These are phyloP conservation scores for Scalopus aquaticus DNA, from an alignment of 2,113 vertebrate genomes.

Conservation along the genomic window DNA sequence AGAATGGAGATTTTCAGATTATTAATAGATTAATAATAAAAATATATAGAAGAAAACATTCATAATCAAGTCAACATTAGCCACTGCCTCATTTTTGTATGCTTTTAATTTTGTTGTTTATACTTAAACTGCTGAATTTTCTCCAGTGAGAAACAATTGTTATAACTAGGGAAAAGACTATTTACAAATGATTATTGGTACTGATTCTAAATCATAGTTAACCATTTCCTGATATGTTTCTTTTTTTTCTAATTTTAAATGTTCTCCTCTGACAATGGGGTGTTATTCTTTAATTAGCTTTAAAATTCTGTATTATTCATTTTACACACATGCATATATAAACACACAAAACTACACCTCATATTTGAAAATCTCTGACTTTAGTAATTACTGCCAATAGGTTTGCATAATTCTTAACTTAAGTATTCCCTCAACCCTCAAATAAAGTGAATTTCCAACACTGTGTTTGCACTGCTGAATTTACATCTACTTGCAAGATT, in stretches of 20 bases:
- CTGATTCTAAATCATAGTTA: neutral
- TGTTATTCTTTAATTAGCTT: neutral
- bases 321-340: neutral
- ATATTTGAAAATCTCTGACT: slow-evolving; percentile 7
- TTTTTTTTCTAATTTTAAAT: slow-evolving; percentile 7
- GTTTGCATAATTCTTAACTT: neutral
- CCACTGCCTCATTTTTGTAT: neutral
- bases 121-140: slow-evolving; percentile 22
- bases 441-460: slow-evolving; percentile 15
- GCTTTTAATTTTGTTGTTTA: slow-evolving; percentile 39
- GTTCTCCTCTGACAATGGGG: neutral
- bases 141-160: neutral
- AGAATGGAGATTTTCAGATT: neutral
- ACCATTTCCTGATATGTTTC: neutral
- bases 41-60: neutral
- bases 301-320: neutral
- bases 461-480: neutral
- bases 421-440: neutral
- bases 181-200: neutral
- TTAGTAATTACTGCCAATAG: neutral
- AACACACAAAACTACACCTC: neutral
- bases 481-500: neutral
- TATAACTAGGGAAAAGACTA: neutral
- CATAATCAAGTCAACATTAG: neutral
- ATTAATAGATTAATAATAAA: neutral